Evolutionary conservation across 2,888 invertebrate species (phyloP), one percentile per base, ranked within the genome.

Genomic region (Cataglyphis albicans): DNA sequence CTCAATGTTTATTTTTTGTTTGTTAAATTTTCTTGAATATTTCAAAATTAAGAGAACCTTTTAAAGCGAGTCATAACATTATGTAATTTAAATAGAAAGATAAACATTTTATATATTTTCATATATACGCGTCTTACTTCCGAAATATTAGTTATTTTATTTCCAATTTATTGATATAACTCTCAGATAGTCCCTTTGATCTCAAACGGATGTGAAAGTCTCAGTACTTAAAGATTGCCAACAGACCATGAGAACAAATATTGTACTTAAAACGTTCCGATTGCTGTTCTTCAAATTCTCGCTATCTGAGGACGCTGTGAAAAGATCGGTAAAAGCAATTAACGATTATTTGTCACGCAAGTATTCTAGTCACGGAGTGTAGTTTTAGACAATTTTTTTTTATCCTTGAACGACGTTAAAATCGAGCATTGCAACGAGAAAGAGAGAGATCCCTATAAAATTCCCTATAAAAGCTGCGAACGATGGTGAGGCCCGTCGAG

Each of bases 381-480:
- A 21, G 35, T 74, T 74, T 44, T 21, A 41, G 12, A 18, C 25
- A 38, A 44, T 29, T 29, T 29, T 29, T 44, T 73, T 64, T 18
- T n/a, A 48, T 6, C 12, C 0, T 29, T 55, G 25, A 1, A 15
- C 35, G 29, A 32, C 35, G 52, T 38, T 55, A 76, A 76, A 38
- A 41, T 57, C 10, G 3, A 35, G 38, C 29, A 44, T 21, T 15
- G 41, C 41, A 38, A 68, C 21, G 32, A 57, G 44, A 78, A 21
- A 70, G 70, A 57, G 59, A 78, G 29, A 70, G 70, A 70, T 59
- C 41, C n/a, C n/a, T n/a, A 35, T 78, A 59, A 70, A 59, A 44
- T 72, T 72, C 44, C 44, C 72, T 18, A 78, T 78, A 72, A 44
- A 41, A 78, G 18, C 21, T 70, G 7, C 44, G 44, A 44, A 72